These are phyloP conservation scores for Mionectes olivaceus DNA, from an alignment of 2,797 vertebrate species.

Conservation along the genomic window DNA sequence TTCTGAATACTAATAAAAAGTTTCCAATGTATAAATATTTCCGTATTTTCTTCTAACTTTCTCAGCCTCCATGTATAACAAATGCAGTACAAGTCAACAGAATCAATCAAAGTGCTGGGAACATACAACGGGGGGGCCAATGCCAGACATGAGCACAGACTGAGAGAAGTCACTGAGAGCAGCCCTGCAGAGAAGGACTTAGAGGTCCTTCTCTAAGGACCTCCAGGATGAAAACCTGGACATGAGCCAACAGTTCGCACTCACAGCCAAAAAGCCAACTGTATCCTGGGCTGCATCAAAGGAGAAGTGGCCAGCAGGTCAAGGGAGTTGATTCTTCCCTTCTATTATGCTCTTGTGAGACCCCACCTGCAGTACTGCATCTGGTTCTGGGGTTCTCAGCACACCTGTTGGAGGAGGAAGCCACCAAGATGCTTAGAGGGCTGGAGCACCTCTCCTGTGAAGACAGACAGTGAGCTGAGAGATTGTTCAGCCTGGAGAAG, in stretches of 20 bases:
- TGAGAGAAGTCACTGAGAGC: not conserved
- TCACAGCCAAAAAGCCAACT: not conserved
- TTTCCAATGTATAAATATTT: not conserved
- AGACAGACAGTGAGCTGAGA: not conserved
- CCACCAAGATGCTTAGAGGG: not conserved
- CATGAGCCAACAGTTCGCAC: not conserved
- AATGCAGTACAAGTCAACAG: not conserved
- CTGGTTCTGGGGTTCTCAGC: not conserved
- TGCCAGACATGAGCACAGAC: not conserved
- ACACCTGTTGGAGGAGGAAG: not conserved
- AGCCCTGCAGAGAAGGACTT: not conserved
- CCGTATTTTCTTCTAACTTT: not conserved
- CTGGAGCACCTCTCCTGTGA: not conserved
- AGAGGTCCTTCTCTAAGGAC: not conserved
- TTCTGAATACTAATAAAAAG: not conserved
- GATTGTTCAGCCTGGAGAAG: not conserved
- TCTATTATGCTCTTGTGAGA: not conserved
- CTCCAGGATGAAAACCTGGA: not conserved
- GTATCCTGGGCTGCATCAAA: not conserved
- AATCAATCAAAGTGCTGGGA: not conserved
- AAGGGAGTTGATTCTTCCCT: not conserved
- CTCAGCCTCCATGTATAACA: not conserved
- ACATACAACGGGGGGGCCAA: not conserved
- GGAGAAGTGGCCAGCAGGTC: not conserved
- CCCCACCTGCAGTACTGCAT: not conserved